These are phyloP conservation scores for Folsomia manolachei DNA, from an alignment of 2,888 invertebrate species.

Conservation along the genomic window DNA sequence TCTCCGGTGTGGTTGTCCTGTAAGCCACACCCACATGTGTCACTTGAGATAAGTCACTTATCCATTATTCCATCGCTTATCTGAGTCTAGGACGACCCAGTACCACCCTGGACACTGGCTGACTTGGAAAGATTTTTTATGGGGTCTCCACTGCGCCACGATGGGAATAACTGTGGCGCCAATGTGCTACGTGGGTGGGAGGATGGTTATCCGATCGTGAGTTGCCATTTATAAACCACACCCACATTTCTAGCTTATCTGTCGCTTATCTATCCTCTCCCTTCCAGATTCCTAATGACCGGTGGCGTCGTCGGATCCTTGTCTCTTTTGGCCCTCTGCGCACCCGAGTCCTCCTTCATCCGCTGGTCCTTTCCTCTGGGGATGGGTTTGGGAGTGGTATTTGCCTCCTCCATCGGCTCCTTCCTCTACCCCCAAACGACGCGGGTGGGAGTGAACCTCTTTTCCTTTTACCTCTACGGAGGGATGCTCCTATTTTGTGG, in stretches of 20 bases:
- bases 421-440: neutral
- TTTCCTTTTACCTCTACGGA: conserved; percentile 1
- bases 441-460: neutral
- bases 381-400: neutral
- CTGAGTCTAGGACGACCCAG: neutral
- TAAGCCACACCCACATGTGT: neutral
- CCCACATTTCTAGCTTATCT: no score
- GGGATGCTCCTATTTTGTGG: neutral
- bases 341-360: neutral
- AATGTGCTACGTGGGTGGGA: conserved; percentile 3
- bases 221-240: no score
- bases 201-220: no score
- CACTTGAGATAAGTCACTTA: no score
- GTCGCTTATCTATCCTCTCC: no score
- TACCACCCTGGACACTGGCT: neutral
- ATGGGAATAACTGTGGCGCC: conserved; percentile 6
- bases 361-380: neutral
- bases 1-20: neutral
- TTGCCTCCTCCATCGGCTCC: neutral
- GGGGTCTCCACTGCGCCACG: neutral
- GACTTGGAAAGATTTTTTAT: neutral
- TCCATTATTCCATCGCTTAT: no score
- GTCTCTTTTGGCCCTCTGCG: neutral
- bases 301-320: neutral
- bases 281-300: neutral